These are phyloP conservation scores for Eristalis intricaria DNA, from an alignment of 2,888 invertebrate genomes.

Conservation along the genomic window DNA sequence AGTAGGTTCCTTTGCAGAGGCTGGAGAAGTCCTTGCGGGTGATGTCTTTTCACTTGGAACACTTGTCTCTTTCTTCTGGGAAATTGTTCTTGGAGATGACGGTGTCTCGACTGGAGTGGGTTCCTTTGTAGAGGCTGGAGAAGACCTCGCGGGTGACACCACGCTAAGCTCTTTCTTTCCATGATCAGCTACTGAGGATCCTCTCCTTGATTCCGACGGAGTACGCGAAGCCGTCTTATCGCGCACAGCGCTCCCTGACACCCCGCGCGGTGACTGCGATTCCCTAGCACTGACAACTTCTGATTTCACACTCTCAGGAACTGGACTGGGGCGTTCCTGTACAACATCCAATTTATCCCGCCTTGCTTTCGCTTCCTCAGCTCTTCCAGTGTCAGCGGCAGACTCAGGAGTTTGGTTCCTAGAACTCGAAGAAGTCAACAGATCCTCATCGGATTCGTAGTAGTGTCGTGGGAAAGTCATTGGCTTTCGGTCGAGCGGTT, in stretches of 20 bases:
- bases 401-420: conserved; percentile 41
- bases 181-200: not conserved
- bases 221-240: not conserved
- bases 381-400: not conserved
- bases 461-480: conserved; percentile 43
- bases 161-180: not conserved
- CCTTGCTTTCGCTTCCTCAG: conserved; percentile 1
- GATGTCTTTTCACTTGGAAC: not conserved
- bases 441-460: conserved; percentile 33
- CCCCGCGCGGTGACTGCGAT: not conserved
- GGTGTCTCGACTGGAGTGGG: not conserved
- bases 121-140: not conserved
- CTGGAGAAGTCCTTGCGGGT: not conserved
- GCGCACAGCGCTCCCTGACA: not conserved
- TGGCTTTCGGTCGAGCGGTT: conserved; percentile 42
- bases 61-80: not conserved
- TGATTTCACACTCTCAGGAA: conserved; percentile 41
- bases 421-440: conserved; percentile 1
- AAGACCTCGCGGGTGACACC: not conserved
- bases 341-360: conserved; percentile 24
- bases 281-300: conserved; percentile 24
- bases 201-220: not conserved
- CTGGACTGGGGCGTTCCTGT: conserved; percentile 28
- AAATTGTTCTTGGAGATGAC: not conserved
- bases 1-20: not conserved